A percentile compares a stretch with the other conserved stretches of the same genome.
Evolutionary conservation across 2,888 invertebrate genomes (phyloP).

Genomic region (Pseudococcus longispinus): DNA sequence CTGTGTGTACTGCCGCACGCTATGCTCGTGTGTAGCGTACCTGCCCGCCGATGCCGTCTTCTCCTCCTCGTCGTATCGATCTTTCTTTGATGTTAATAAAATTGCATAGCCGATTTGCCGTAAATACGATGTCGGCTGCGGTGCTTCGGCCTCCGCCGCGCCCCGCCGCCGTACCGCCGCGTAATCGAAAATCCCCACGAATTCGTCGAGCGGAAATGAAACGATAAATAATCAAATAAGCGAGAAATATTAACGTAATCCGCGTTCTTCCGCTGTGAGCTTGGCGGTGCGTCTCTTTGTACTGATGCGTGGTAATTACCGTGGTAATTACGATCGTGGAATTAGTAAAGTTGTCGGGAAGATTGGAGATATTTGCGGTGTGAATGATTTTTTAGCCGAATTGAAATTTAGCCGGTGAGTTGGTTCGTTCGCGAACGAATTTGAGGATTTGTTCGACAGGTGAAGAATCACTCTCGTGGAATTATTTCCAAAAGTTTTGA

Average conservation of each 20-base stretch:
- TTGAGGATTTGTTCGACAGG: background rate
- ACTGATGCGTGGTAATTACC: background rate
- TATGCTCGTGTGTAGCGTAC: background rate
- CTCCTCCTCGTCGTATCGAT: background rate
- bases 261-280: background rate
- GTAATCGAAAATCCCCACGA: conserved; percentile 1
- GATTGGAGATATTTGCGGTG: background rate
- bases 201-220: conserved; percentile 15
- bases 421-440: background rate
- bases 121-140: conserved; percentile 7
- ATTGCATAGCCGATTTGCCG: conserved; percentile 38
- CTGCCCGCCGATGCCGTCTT: background rate
- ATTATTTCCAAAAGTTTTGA: background rate
- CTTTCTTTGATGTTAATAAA: conserved; percentile 31
- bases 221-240: conserved; percentile 28
- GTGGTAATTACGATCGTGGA: background rate
- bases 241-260: conserved; percentile 6
- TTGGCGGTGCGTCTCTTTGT: background rate
- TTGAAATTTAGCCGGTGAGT: background rate
- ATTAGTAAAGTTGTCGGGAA: background rate
- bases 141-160: background rate
- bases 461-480: background rate
- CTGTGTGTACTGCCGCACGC: background rate
- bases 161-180: background rate
- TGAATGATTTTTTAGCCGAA: background rate